A percentile compares a stretch with the other conserved stretches of the same genome.
phyloP scores from a whole-genome alignment of 2,797 vertebrate species.

The Pelodytes ibericus region DNA sequence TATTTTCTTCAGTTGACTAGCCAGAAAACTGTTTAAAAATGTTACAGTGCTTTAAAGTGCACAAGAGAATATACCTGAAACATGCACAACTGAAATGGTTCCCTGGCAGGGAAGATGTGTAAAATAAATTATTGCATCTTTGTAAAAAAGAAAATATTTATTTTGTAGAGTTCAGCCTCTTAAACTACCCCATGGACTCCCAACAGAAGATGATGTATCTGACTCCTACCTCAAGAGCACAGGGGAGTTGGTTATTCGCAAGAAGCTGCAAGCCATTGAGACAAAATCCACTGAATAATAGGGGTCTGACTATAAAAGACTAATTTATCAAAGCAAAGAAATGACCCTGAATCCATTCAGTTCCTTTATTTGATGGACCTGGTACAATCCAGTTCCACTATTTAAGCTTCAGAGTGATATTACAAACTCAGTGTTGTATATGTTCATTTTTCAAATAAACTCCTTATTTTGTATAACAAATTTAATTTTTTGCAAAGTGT shows the following conservation, averaged over 20 bases:
- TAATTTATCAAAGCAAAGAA: not conserved
- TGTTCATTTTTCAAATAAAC: constrained; percentile 60
- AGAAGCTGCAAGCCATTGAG: constrained; percentile 73
- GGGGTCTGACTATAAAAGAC: constrained; percentile 2
- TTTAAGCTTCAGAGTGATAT: too few species aligned
- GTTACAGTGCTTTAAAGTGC: too few species aligned
- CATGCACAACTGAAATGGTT: too few species aligned
- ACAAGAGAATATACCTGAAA: too few species aligned
- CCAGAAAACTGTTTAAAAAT: too few species aligned
- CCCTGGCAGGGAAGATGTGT: not conserved
- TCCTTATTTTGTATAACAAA: not conserved
- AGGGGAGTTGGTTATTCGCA: constrained; percentile 84
- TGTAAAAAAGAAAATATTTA: constrained; percentile 20
- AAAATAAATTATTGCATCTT: not conserved
- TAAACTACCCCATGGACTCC: constrained; percentile 86
- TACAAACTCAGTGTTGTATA: not conserved
- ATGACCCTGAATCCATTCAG: too few species aligned
- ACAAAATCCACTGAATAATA: constrained; percentile 73
- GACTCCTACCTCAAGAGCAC: constrained; percentile 83
- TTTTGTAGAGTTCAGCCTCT: constrained; percentile 84
- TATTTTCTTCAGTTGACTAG: too few species aligned
- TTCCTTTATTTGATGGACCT: too few species aligned
- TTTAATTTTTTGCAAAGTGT: not conserved
- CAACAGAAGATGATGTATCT: constrained; percentile 85
- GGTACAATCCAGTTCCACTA: too few species aligned